Evolutionary conservation across 1,140 invertebrate species (phyloP).

Genomic region (Drosophila gunungcola): DNA sequence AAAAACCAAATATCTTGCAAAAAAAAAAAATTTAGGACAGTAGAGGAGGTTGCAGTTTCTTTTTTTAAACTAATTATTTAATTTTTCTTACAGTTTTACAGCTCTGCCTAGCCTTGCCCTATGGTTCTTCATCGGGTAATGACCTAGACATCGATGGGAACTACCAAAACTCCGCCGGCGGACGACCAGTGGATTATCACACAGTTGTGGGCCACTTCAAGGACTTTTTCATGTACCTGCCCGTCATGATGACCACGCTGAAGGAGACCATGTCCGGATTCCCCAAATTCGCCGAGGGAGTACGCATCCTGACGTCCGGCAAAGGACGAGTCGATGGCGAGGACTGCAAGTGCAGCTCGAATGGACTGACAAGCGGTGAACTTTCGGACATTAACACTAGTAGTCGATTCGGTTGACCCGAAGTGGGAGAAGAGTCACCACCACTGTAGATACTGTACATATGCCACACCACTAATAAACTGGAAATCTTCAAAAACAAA

Average conservation of each 20-base stretch:
- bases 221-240: conserved; percentile 81
- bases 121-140: conserved; percentile 35
- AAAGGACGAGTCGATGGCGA: conserved; percentile 60
- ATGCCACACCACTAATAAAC: conserved; percentile 17
- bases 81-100: conserved; percentile 30
- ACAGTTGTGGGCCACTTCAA: conserved; percentile 77
- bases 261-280: conserved; percentile 80
- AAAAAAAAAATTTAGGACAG: no score
- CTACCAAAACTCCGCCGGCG: conserved; percentile 29
- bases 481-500: background rate
- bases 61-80: background rate
- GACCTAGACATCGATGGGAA: conserved; percentile 60
- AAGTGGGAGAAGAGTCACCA: background rate
- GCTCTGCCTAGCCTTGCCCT: conserved; percentile 41
- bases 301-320: conserved; percentile 70
- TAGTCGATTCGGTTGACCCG: conserved; percentile 56
- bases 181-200: conserved; percentile 66
- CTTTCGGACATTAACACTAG: conserved; percentile 54
- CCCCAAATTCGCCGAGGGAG: conserved; percentile 77
- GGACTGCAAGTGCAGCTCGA: conserved; percentile 75
- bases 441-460: conserved; percentile 43
- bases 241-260: conserved; percentile 79
- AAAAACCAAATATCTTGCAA: background rate
- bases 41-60: no score
- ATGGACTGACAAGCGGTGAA: conserved; percentile 53